A percentile compares a stretch with the other conserved stretches of the same genome.
Evolutionary conservation across 2,797 vertebrate species (phyloP).

Genomic region (Thunnus albacares): DNA sequence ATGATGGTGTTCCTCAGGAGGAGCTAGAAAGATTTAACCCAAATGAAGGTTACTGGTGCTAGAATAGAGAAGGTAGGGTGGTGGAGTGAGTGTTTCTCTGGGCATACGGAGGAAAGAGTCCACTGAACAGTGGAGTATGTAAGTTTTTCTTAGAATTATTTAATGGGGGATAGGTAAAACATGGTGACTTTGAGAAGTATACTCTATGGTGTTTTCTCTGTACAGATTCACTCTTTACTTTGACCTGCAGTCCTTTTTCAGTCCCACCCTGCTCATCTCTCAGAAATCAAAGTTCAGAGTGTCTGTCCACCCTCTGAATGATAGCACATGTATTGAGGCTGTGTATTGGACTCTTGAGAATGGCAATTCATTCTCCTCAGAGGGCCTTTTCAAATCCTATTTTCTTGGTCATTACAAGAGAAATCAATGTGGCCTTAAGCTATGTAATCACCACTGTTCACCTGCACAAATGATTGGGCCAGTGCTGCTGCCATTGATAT

Average conservation of each 20-base stretch:
- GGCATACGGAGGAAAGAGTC: background rate
- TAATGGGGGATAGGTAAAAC: conserved; percentile 1
- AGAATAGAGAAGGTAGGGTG: conserved; percentile 7
- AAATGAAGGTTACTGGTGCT: conserved; percentile 73
- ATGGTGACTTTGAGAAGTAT: conserved; percentile 17
- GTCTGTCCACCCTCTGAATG: conserved; percentile 37
- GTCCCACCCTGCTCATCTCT: background rate
- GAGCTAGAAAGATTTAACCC: conserved; percentile 50
- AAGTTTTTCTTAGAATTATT: background rate
- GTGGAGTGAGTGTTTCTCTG: background rate
- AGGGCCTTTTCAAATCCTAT: conserved; percentile 52
- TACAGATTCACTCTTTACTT: background rate
- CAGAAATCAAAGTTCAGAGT: conserved; percentile 34
- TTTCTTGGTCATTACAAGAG: conserved; percentile 58
- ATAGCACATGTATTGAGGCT: conserved; percentile 45
- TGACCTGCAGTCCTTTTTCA: conserved; percentile 20
- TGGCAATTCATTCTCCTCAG: conserved; percentile 47
- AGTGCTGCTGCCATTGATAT: background rate
- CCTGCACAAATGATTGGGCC: conserved; percentile 10
- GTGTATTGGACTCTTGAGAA: conserved; percentile 54
- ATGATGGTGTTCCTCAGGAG: conserved; percentile 72
- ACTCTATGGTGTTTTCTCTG: conserved; percentile 4
- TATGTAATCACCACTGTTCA: conserved; percentile 48
- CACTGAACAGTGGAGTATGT: background rate
- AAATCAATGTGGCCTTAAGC: conserved; percentile 59